phyloP scores from a whole-genome alignment of 2,113 vertebrate genomes.

The Phalacrocorax pelagicus region DNA sequence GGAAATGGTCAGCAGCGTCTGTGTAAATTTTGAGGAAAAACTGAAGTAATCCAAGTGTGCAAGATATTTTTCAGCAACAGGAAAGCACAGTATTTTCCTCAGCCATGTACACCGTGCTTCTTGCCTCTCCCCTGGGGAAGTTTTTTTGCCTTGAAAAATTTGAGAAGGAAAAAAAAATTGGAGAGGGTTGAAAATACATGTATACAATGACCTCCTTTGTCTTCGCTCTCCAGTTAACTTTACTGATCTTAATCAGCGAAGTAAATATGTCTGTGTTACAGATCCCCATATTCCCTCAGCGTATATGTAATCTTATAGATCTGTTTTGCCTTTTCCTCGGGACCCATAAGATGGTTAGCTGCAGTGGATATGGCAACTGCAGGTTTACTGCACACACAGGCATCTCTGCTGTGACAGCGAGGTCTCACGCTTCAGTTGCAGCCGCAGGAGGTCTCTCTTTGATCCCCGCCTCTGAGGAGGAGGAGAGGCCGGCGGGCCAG shows the following conservation, averaged over 20 bases:
- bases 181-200: background rate
- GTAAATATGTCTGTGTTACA: background rate
- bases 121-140: background rate
- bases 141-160: background rate
- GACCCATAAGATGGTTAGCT: background rate
- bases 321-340: background rate
- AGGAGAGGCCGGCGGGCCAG: rapidly evolving
- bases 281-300: background rate
- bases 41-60: background rate
- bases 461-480: background rate
- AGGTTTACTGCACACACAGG: background rate
- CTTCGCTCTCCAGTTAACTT: background rate
- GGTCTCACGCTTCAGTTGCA: background rate
- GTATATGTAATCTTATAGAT: background rate
- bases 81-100: background rate
- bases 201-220: background rate
- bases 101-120: background rate
- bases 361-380: background rate
- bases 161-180: background rate
- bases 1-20: conserved; percentile 19
- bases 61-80: conserved; percentile 1
- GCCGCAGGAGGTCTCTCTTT: background rate
- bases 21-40: conserved; percentile 2
- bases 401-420: rapidly evolving
- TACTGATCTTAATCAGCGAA: background rate